These are phyloP conservation scores for Prionace glauca DNA, from an alignment of 2,797 vertebrate genomes.

Conservation along the genomic window DNA sequence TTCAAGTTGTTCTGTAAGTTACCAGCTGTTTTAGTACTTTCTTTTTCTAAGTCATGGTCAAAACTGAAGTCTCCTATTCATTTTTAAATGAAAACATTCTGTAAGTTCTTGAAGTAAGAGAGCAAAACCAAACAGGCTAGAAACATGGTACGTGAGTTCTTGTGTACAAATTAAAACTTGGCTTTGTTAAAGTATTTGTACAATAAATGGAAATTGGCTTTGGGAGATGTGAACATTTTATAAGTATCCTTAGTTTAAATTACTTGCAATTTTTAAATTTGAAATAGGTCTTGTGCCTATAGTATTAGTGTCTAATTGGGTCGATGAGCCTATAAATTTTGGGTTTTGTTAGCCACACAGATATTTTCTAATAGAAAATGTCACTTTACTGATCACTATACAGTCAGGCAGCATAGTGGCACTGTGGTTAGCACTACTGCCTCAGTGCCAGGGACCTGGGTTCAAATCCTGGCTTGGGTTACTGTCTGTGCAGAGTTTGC, in stretches of 20 bases:
- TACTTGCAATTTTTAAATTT: background rate
- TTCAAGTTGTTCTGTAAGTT: background rate
- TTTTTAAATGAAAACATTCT: background rate
- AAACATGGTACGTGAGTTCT: background rate
- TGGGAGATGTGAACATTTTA: background rate
- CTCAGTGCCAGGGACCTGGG: too few species aligned
- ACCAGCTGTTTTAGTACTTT: background rate
- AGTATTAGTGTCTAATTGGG: background rate
- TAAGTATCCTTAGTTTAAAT: background rate
- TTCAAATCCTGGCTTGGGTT: too few species aligned
- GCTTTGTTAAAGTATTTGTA: background rate
- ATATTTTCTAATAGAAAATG: background rate
- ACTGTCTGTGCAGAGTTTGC: too few species aligned
- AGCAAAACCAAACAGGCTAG: background rate
- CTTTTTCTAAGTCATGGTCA: background rate
- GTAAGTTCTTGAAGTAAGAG: background rate
- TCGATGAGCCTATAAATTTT: background rate
- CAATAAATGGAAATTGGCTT: background rate
- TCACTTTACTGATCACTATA: background rate
- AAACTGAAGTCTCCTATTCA: background rate
- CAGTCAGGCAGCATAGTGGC: too few species aligned
- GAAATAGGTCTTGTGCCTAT: background rate
- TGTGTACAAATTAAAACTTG: background rate
- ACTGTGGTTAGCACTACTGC: too few species aligned
- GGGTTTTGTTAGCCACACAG: background rate